These are phyloP conservation scores for Catagonus wagneri DNA, from an alignment of 2,113 vertebrate genomes.

Conservation along the genomic window DNA sequence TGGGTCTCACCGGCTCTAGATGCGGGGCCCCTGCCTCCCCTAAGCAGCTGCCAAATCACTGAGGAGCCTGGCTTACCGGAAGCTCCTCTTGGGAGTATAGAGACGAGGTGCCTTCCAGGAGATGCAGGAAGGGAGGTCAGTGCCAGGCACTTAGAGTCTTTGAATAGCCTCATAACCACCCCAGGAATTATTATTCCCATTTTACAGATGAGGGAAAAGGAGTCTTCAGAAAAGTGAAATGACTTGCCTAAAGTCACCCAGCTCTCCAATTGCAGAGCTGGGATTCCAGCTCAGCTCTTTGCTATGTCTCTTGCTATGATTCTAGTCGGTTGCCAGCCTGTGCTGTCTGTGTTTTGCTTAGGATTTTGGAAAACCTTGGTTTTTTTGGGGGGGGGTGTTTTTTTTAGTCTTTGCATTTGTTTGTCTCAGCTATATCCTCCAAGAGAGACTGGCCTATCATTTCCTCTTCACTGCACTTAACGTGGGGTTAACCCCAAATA, in stretches of 20 bases:
- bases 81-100: accelerated
- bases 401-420: not conserved
- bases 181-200: not conserved
- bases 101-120: not conserved
- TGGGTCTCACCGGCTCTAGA: not conserved
- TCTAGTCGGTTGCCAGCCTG: not conserved
- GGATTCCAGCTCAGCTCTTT: not conserved
- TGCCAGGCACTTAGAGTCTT: not conserved
- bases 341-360: not conserved
- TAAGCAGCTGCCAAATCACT: too few relatives aligned
- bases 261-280: not conserved
- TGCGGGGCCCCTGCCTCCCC: not conserved
- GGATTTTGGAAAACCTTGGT: not conserved
- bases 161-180: not conserved
- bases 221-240: not conserved
- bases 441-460: not conserved
- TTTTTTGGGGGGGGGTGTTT: not conserved
- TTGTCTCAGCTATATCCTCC: not conserved
- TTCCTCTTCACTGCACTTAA: not conserved
- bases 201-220: not conserved
- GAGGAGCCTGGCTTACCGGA: not conserved
- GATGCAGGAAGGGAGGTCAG: not conserved
- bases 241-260: not conserved
- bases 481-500: not conserved
- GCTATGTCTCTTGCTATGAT: not conserved